Conservation (phyloP, 2,888 invertebrate genomes). For the Eristalinus sepulchralis region DNA sequence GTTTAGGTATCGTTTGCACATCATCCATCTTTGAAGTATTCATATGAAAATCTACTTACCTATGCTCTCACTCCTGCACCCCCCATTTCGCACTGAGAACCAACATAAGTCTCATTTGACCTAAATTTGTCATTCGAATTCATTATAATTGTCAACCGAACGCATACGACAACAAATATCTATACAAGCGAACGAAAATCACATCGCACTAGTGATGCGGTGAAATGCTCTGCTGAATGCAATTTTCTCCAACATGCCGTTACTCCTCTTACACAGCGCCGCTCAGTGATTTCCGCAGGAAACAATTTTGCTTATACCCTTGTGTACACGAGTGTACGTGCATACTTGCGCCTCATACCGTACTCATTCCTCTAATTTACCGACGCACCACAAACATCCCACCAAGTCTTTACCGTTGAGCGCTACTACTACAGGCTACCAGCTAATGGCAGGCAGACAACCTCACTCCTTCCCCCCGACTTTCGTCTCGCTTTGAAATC, state of each 20-base stretch:
- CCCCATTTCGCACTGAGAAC: conserved; percentile 20
- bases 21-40: not conserved
- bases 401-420: not conserved
- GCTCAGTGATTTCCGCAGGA: conserved; percentile 35
- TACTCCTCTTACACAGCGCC: not conserved
- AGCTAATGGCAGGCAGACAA: not conserved
- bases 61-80: not conserved
- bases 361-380: conserved; percentile 2
- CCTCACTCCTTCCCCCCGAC: not conserved
- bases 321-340: not conserved
- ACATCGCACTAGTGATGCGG: not conserved
- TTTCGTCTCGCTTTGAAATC: not conserved
- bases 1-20: not conserved
- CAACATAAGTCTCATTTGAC: conserved; percentile 35
- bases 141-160: conserved; percentile 16
- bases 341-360: not conserved
- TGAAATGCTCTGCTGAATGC: conserved; percentile 19
- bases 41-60: not conserved
- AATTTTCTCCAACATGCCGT: conserved; percentile 13
- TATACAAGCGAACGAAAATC: not conserved
- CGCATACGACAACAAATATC: not conserved
- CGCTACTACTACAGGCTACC: not conserved
- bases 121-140: conserved; percentile 37
- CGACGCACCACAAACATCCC: not conserved
- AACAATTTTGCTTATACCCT: conserved; percentile 40